Base-by-base conservation (phyloP, 2,888 invertebrate genomes). In the Drosophila niveifrons region DNA sequence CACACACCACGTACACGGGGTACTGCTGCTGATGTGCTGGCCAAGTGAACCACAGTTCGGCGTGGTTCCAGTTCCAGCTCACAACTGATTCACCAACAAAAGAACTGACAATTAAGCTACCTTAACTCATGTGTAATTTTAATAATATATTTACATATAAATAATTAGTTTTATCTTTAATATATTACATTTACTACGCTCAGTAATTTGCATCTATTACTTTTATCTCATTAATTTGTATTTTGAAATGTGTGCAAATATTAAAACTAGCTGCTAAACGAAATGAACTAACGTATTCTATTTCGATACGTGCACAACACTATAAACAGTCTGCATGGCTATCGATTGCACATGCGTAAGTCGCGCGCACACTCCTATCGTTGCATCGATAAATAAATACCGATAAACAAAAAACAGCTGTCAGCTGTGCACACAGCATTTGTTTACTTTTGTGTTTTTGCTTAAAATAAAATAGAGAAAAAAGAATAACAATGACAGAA, bases 401-500 rank as follows among this genome's bases (percentile, higher is more conserved):
- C 23, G 23, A 23, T 23, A 23, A 23, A 10, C 2, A 11, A 3
- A n/a, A 15, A 41, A 23, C 65, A 47, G 52, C 61, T 61, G 51
- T 23, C 43, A 15, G 10, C 0, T 44, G 29, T 13, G 23, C 50
- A 43, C 39, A 15, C 4, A 2, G 6, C 53, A 15, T 41, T 47
- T 56, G 11, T 34, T 36, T 48, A 8, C 39, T 1, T 31, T 61
- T 18, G 41, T 28, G 41, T 2, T 17, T 31, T 39, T 9, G 29
- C 10, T 9, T 1, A 15, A 10, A 23, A 44, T 23, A 23, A 23
- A 23, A 23, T 23, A 23, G 23, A n/a, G 36, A 4, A 4, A 6
- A 36, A 11, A 36, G n/a, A 9, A 31, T 10, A 36, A 15, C 9
- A 7, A 76, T 69, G 76, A 73, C 73, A 13, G 1, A 41, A 7